Conservation (phyloP, 2,797 vertebrate species). For the Brachymystax lenok region DNA sequence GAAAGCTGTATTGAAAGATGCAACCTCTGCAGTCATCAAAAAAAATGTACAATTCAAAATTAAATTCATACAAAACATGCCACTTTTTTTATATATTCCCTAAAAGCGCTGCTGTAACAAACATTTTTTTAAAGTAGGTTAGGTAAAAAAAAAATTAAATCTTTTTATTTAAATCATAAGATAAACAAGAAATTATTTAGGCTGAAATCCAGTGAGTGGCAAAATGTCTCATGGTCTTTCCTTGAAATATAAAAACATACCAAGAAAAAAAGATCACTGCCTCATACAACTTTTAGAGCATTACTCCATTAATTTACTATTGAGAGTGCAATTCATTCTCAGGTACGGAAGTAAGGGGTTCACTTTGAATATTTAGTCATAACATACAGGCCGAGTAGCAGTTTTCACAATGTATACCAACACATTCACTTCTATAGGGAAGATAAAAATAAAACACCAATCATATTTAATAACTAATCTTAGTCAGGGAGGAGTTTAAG, state of each 20-base stretch:
- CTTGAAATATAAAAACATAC: constrained; percentile 74
- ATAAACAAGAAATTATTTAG: constrained; percentile 77
- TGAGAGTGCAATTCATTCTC: constrained; percentile 80
- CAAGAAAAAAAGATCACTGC: constrained; percentile 68
- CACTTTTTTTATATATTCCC: constrained; percentile 88
- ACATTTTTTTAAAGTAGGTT: constrained; percentile 72
- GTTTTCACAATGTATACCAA: constrained; percentile 81
- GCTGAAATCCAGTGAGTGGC: constrained; percentile 80
- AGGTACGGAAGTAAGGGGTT: constrained; percentile 73
- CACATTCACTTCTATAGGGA: constrained; percentile 82
- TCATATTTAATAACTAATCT: constrained; percentile 52
- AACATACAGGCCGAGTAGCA: constrained; percentile 77
- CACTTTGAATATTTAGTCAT: constrained; percentile 77
- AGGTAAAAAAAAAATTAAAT: constrained; percentile 72
- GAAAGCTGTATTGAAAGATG: constrained; percentile 80
- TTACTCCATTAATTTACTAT: constrained; percentile 69
- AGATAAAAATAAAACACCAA: constrained; percentile 64
- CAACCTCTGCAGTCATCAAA: constrained; percentile 78
- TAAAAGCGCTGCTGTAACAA: constrained; percentile 89
- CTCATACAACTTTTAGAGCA: constrained; percentile 72
- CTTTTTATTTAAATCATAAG: constrained; percentile 75
- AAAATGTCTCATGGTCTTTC: constrained; percentile 67
- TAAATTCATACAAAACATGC: constrained; percentile 96
- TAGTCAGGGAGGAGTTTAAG: constrained; percentile 61
- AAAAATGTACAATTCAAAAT: constrained; percentile 89